Evolutionary conservation across 2,888 invertebrate species (phyloP).

Genomic region (Drymonia ruficornis): DNA sequence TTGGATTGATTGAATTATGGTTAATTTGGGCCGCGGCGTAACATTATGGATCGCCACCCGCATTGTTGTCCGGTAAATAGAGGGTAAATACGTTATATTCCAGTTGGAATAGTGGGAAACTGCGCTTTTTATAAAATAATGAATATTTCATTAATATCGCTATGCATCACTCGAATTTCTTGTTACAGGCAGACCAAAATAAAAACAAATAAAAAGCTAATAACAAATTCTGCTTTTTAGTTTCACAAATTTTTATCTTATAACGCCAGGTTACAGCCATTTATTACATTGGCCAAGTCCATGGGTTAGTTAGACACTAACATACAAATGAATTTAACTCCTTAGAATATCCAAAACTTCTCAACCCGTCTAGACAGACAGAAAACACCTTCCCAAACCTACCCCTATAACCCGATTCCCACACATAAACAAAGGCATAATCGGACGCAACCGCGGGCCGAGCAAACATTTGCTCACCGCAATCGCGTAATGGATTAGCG

Average conservation of each 20-base stretch:
- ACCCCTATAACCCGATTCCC: slow-evolving; percentile 30
- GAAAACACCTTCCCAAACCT: background rate
- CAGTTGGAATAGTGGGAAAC: slow-evolving; percentile 11
- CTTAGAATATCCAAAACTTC: too few species aligned
- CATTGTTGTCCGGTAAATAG: slow-evolving; percentile 68
- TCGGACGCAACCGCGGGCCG: slow-evolving; percentile 53
- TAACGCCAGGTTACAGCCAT: too few species aligned
- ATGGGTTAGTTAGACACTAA: too few species aligned
- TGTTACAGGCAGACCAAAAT: too few species aligned
- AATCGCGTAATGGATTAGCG: slow-evolving; percentile 70
- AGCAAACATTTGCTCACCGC: slow-evolving; percentile 52
- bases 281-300: too few species aligned
- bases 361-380: background rate
- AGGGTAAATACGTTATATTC: slow-evolving; percentile 35
- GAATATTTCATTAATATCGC: too few species aligned
- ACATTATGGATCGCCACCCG: slow-evolving; percentile 79
- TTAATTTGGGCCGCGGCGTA: slow-evolving; percentile 66
- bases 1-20: slow-evolving; percentile 82
- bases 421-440: slow-evolving; percentile 51
- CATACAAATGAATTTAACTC: too few species aligned
- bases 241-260: too few species aligned
- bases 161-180: too few species aligned
- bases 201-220: too few species aligned
- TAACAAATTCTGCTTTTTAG: too few species aligned
- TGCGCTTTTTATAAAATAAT: background rate